Conservation (phyloP, 37 sponge, comb jelly and placozoan genomes). For the Mnemiopsis leidyi region DNA sequence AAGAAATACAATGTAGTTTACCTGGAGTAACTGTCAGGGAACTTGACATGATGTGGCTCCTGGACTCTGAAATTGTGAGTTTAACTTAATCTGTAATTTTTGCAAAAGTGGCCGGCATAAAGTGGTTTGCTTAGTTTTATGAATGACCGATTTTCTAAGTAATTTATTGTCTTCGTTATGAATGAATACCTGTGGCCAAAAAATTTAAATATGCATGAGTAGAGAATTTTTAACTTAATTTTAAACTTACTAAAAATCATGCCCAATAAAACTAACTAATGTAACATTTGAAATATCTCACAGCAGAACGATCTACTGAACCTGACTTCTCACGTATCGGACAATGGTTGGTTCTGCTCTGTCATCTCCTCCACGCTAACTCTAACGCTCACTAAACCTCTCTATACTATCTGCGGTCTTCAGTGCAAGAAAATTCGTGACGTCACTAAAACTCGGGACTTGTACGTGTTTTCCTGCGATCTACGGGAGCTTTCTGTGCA, state of each 20-base stretch:
- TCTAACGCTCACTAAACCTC: background rate
- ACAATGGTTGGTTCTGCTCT: conserved; percentile 42
- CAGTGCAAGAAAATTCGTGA: conserved; percentile 53
- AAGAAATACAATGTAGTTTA: background rate
- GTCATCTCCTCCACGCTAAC: background rate
- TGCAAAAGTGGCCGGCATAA: too few relatives aligned
- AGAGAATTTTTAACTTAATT: too few relatives aligned
- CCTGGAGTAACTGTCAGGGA: background rate
- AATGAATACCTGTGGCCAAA: too few relatives aligned
- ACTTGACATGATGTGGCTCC: background rate
- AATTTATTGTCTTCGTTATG: too few relatives aligned
- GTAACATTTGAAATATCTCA: too few relatives aligned
- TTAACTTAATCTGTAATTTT: too few relatives aligned
- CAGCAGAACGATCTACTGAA: background rate
- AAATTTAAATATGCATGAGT: too few relatives aligned
- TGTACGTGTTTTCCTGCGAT: conserved; percentile 41
- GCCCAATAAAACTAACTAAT: too few relatives aligned
- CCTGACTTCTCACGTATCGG: background rate
- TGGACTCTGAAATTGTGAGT: background rate
- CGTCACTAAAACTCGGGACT: background rate
- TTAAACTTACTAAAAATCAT: too few relatives aligned
- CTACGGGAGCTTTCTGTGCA: background rate
- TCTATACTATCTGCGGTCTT: background rate
- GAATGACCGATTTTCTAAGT: too few relatives aligned
- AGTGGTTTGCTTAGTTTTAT: too few relatives aligned